Conservation (phyloP, 2,888 invertebrate genomes). For the Diploptera punctata region DNA sequence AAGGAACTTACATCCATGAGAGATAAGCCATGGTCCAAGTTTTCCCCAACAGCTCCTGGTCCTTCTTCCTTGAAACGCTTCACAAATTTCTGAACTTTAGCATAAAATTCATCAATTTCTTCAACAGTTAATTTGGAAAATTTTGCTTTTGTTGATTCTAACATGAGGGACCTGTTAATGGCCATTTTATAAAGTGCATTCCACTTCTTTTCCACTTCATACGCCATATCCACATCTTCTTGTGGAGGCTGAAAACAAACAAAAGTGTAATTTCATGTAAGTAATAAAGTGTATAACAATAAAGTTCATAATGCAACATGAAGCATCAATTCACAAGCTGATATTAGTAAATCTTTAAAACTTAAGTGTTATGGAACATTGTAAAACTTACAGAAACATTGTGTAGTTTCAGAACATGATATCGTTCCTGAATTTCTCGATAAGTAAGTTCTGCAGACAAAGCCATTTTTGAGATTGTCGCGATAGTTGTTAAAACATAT, state of each 20-base stretch:
- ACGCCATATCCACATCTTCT: conserved; percentile 63
- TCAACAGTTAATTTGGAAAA: conserved; percentile 81
- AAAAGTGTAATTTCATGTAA: no score
- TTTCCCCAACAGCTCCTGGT: conserved; percentile 78
- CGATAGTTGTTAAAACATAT: conserved; percentile 82
- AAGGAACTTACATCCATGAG: conserved; percentile 51
- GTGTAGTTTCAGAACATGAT: conserved; percentile 75
- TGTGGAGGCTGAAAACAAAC: conserved; percentile 55
- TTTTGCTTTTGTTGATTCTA: conserved; percentile 83
- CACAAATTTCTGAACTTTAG: conserved; percentile 68
- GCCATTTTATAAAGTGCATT: conserved; percentile 71
- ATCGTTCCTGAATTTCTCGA: conserved; percentile 66
- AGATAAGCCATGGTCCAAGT: conserved; percentile 74
- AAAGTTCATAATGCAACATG: no score
- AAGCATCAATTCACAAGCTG: no score
- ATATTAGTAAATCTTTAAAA: no score
- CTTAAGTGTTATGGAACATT: no score
- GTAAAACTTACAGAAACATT: conserved; percentile 64
- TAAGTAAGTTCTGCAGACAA: conserved; percentile 80
- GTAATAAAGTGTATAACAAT: no score
- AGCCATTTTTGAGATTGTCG: conserved; percentile 74
- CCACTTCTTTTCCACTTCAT: conserved; percentile 72
- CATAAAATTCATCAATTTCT: conserved; percentile 74
- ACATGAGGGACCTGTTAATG: conserved; percentile 69
- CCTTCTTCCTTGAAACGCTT: conserved; percentile 77